phyloP scores from a whole-genome alignment of 2,888 invertebrate genomes.

The Tanytarsus gracilentus region DNA sequence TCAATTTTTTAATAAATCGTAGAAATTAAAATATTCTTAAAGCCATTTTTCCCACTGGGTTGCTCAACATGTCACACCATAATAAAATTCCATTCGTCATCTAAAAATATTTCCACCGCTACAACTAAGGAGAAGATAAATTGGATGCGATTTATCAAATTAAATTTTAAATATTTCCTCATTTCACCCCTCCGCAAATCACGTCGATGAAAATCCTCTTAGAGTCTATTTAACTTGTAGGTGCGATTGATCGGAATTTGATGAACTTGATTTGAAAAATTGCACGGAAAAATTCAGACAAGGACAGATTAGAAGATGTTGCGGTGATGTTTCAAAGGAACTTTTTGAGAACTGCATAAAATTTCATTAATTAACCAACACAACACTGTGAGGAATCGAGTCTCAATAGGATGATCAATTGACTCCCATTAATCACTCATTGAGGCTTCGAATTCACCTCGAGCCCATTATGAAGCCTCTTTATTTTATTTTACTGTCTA shows the following conservation, averaged over 20 bases:
- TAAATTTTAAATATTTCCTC: no score
- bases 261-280: conserved; percentile 7
- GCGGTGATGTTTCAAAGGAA: not conserved
- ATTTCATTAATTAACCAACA: conserved; percentile 22
- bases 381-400: not conserved
- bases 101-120: not conserved
- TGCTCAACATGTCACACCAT: no score
- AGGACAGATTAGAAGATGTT: not conserved
- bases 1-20: no score
- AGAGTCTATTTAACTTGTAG: no score
- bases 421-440: conserved; percentile 21
- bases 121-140: not conserved
- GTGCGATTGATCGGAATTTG: conserved; percentile 11
- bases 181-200: no score
- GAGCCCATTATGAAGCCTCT: conserved; percentile 15
- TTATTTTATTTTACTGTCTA: not conserved
- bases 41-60: no score
- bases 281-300: not conserved
- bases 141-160: not conserved
- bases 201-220: no score
- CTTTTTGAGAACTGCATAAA: conserved; percentile 8
- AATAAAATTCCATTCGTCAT: no score
- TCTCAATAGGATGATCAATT: conserved; percentile 17
- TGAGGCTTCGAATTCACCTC: conserved; percentile 1
- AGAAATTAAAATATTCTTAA: no score